These are phyloP conservation scores for Bostrychus sinensis DNA, from an alignment of 2,113 vertebrate species.

Conservation along the genomic window DNA sequence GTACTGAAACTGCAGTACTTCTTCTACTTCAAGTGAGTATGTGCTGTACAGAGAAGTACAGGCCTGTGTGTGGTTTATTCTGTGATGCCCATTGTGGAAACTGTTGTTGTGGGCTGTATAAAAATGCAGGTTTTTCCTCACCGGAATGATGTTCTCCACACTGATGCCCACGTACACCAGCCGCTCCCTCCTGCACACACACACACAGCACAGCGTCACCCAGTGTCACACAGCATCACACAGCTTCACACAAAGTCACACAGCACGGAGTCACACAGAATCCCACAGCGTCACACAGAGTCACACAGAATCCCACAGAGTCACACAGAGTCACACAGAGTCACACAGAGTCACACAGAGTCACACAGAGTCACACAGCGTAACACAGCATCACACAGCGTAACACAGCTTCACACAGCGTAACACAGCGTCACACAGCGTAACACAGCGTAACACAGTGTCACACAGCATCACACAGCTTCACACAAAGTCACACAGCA, in stretches of 20 bases:
- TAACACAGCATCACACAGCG: too few species aligned
- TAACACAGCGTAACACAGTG: too few species aligned
- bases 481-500: neutral
- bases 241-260: neutral
- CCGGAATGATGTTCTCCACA: conserved; percentile 97
- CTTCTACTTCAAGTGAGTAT: too few species aligned
- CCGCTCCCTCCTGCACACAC: conserved; percentile 87
- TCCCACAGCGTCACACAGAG: too few species aligned
- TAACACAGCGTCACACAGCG: conserved; percentile 1
- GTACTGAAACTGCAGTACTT: too few species aligned
- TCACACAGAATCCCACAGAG: neutral
- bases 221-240: conserved; percentile 2
- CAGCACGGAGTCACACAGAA: neutral
- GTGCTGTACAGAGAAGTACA: too few species aligned
- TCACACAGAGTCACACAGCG: too few species aligned
- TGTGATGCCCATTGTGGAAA: too few species aligned
- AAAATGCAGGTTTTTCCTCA: conserved; percentile 28
- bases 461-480: neutral
- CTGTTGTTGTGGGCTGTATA: neutral
- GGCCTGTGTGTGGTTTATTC: too few species aligned
- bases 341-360: conserved; percentile 17
- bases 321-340: neutral
- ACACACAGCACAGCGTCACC: conserved; percentile 10
- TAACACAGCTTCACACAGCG: neutral
- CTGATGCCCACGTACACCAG: conserved; percentile 98